These are phyloP conservation scores for Dromas ardeola DNA, from an alignment of 2,113 vertebrate species.

Conservation along the genomic window DNA sequence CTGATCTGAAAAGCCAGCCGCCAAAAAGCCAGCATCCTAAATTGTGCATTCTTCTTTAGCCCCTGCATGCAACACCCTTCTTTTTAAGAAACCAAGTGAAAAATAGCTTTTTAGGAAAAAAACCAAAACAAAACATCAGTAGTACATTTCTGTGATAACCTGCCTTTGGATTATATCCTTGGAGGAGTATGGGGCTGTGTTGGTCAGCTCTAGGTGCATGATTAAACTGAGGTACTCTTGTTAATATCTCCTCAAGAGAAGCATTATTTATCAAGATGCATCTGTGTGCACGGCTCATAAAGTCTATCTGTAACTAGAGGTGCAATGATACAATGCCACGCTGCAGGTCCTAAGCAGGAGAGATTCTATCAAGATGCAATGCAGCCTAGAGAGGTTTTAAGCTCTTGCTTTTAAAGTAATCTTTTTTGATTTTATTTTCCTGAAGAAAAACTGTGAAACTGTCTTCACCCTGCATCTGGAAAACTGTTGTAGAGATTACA, in stretches of 20 bases:
- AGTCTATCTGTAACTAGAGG: not conserved
- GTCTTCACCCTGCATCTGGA: not conserved
- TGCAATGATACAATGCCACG: not conserved
- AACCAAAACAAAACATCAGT: not conserved
- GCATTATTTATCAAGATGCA: not conserved
- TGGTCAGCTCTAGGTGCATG: not conserved
- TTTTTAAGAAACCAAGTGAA: not conserved
- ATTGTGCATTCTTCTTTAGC: not conserved
- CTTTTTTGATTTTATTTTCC: not conserved
- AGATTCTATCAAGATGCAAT: not conserved
- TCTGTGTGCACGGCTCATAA: not conserved
- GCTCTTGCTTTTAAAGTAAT: not conserved
- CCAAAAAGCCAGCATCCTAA: not conserved
- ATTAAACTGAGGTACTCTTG: not conserved
- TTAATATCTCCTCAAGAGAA: not conserved
- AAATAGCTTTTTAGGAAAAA: too few relatives aligned
- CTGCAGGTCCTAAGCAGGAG: not conserved
- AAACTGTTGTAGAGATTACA: not conserved
- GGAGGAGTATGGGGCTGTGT: not conserved
- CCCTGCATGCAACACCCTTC: accelerated
- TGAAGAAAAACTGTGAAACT: not conserved
- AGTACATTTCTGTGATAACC: not conserved
- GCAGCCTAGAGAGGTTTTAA: not conserved
- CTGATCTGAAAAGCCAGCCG: not conserved
- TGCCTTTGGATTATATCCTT: not conserved